A percentile compares a stretch with the other conserved stretches of the same genome.
These are phyloP conservation scores for Scolopax bukidnonensis DNA, from an alignment of 2,797 vertebrate species.

Conservation along the genomic window DNA sequence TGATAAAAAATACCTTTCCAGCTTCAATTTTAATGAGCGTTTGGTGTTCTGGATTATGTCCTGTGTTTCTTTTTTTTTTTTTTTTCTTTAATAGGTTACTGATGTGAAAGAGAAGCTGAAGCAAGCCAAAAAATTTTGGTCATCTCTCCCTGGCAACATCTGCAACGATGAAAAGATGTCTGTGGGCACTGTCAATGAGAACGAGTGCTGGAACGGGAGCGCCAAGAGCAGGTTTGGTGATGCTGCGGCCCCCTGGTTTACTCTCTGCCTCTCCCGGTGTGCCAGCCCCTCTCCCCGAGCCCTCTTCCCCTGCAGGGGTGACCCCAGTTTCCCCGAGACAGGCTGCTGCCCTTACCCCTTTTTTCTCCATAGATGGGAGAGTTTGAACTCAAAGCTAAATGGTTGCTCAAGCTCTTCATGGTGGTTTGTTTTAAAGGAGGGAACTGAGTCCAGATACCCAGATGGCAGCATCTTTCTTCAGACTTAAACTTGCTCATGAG, in stretches of 20 bases:
- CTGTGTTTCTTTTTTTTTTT: background rate
- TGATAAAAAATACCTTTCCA: conserved; percentile 50
- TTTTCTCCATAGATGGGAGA: background rate
- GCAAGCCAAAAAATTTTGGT: conserved; percentile 98
- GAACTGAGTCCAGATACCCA: background rate
- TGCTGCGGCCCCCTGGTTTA: background rate
- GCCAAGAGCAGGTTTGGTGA: conserved; percentile 90
- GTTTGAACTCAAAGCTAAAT: background rate
- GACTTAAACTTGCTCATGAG: background rate
- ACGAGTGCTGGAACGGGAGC: conserved; percentile 96
- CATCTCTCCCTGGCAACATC: conserved; percentile 90
- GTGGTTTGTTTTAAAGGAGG: background rate
- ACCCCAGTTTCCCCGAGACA: rapidly evolving
- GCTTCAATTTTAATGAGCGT: background rate
- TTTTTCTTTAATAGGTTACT: conserved; percentile 79
- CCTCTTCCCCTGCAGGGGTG: background rate
- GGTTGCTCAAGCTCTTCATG: rapidly evolving
- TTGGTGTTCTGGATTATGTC: conserved; percentile 39
- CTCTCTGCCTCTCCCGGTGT: background rate
- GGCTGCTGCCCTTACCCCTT: background rate
- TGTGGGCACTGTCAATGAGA: conserved; percentile 79
- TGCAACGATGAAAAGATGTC: conserved; percentile 89
- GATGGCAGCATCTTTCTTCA: background rate
- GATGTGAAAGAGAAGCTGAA: conserved; percentile 97
- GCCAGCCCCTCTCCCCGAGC: background rate